Evolutionary conservation across 2,888 invertebrate genomes (phyloP).

Genomic region (Melinopterus prodromus): DNA sequence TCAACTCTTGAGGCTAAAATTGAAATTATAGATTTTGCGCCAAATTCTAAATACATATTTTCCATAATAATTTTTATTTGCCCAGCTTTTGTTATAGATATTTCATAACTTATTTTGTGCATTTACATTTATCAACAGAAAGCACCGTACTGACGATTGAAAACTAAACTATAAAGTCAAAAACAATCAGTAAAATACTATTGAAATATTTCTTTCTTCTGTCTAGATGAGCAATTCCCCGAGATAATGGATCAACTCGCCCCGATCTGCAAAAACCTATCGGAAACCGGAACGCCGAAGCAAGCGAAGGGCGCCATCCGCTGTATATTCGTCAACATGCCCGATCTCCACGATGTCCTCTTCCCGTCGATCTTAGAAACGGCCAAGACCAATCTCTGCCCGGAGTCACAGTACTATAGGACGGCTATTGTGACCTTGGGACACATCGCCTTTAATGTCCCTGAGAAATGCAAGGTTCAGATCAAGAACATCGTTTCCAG

Average conservation of each 20-base stretch:
- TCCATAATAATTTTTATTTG: too few species aligned
- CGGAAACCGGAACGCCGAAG: constrained; percentile 89
- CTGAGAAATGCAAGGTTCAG: constrained; percentile 87
- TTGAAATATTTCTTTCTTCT: constrained; percentile 34
- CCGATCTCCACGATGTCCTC: constrained; percentile 74
- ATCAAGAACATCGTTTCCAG: constrained; percentile 95
- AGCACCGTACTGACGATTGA: too few species aligned
- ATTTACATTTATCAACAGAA: too few species aligned
- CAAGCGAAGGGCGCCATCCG: constrained; percentile 97
- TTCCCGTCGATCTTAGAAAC: constrained; percentile 86
- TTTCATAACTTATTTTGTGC: too few species aligned
- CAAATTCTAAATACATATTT: too few species aligned
- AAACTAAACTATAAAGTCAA: too few species aligned
- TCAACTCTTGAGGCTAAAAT: too few species aligned
- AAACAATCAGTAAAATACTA: too few species aligned
- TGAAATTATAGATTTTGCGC: too few species aligned
- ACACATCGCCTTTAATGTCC: constrained; percentile 92
- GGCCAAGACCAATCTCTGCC: constrained; percentile 76
- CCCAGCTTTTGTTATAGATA: too few species aligned
- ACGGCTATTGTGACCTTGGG: constrained; percentile 95
- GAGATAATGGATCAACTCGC: constrained; percentile 80
- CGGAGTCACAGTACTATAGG: constrained; percentile 82
- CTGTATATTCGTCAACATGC: constrained; percentile 88
- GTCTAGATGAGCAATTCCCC: constrained; percentile 75
- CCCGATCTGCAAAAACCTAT: constrained; percentile 87